phyloP scores from a whole-genome alignment of 2,113 vertebrate genomes.

The Orthonyx spaldingii region DNA sequence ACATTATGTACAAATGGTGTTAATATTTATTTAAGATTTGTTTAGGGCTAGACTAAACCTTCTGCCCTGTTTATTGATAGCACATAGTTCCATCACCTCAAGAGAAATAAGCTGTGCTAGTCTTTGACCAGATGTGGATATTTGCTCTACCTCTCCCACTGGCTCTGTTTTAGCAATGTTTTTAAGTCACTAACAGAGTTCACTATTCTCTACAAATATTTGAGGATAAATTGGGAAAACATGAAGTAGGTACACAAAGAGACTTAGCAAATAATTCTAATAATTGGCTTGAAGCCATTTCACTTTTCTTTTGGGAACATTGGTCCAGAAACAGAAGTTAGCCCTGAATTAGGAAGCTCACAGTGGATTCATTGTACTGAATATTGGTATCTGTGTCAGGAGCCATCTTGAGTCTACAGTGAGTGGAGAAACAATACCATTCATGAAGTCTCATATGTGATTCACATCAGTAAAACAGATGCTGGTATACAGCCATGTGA shows the following conservation, averaged over 20 bases:
- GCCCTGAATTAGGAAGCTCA: background rate
- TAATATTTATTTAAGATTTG: constrained; percentile 27
- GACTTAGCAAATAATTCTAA: background rate
- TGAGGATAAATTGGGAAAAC: constrained; percentile 1
- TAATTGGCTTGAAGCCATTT: background rate
- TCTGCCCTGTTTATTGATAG: constrained; percentile 20
- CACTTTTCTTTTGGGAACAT: background rate
- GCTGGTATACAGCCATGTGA: background rate
- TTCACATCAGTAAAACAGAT: background rate
- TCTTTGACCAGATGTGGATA: constrained; percentile 6
- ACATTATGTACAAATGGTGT: background rate
- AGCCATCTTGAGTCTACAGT: background rate
- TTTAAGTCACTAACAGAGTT: background rate
- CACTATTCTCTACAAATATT: background rate
- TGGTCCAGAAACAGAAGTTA: background rate
- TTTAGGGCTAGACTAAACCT: constrained; percentile 48
- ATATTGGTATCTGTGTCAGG: background rate
- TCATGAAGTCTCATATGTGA: background rate
- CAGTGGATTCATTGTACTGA: background rate
- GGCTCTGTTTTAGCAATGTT: background rate
- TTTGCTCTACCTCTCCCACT: background rate
- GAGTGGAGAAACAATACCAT: background rate
- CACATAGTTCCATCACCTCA: background rate
- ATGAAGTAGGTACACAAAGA: background rate
- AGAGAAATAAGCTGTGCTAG: background rate